Percentiles rank a stretch among this genome's conserved stretches.
phyloP scores from a whole-genome alignment of 2,797 vertebrate genomes.

The Acipenser transmontanus region DNA sequence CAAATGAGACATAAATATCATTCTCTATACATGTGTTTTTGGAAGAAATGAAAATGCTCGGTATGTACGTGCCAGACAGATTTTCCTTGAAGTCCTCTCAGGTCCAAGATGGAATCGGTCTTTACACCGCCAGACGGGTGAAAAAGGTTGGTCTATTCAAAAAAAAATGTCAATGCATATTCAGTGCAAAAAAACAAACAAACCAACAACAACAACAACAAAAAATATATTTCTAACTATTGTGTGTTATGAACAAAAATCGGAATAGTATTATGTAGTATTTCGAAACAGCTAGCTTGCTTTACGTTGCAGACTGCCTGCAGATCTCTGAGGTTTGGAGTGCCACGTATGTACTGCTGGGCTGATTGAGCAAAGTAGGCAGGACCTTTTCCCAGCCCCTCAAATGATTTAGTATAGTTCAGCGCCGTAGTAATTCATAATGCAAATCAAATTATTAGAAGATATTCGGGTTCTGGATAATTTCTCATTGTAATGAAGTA shows the following conservation, averaged over 20 bases:
- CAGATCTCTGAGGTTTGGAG: slow-evolving; percentile 44
- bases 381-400: background rate
- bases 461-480: too few relatives aligned
- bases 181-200: background rate
- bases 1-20: background rate
- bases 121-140: slow-evolving; percentile 87
- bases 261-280: background rate
- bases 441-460: too few relatives aligned
- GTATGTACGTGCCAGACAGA: slow-evolving; percentile 97
- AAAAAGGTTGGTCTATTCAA: slow-evolving; percentile 82
- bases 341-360: slow-evolving; percentile 59
- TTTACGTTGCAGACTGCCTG: slow-evolving; percentile 11
- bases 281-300: background rate
- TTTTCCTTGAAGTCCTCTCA: slow-evolving; percentile 88
- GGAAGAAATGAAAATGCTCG: slow-evolving; percentile 76
- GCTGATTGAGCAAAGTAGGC: slow-evolving; percentile 12
- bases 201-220: background rate
- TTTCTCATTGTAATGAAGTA: too few relatives aligned
- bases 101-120: slow-evolving; percentile 96
- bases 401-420: background rate
- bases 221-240: background rate
- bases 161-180: background rate
- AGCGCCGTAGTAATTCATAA: background rate
- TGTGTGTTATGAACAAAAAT: background rate
- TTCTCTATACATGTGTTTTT: slow-evolving; percentile 35